Conservation (phyloP, 2,888 invertebrate genomes). For the Orgyia antiqua region DNA sequence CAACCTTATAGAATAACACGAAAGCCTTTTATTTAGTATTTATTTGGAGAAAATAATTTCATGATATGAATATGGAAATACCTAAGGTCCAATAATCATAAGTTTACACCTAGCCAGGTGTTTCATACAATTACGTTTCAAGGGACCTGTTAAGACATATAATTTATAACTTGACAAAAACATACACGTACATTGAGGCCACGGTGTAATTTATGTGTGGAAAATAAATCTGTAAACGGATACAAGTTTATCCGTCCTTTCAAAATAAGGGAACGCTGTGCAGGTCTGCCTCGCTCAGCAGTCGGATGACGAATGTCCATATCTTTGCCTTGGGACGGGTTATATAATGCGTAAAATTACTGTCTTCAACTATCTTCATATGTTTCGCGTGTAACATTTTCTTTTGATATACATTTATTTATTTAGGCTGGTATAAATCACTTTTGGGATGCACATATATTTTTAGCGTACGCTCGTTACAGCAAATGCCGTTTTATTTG, state of each 20-base stretch:
- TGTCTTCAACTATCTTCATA: constrained; percentile 60
- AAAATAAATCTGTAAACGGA: constrained; percentile 62
- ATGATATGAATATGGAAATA: too few relatives aligned
- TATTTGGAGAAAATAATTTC: too few relatives aligned
- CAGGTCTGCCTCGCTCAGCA: constrained; percentile 44
- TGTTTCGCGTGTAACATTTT: constrained; percentile 38
- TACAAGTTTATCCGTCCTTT: constrained; percentile 60
- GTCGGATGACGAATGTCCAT: constrained; percentile 64
- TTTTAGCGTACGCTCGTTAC: constrained; percentile 13
- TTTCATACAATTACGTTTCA: neutral
- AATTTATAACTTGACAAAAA: constrained; percentile 30
- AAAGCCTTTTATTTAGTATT: too few relatives aligned
- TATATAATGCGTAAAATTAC: constrained; percentile 74
- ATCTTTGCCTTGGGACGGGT: constrained; percentile 56
- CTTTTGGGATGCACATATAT: constrained; percentile 23
- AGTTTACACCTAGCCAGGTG: too few relatives aligned
- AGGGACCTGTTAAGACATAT: constrained; percentile 15
- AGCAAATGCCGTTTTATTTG: constrained; percentile 18
- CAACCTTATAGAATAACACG: too few relatives aligned
- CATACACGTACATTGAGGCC: constrained; percentile 33
- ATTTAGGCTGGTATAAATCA: constrained; percentile 31
- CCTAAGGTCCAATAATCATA: too few relatives aligned
- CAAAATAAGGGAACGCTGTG: constrained; percentile 51
- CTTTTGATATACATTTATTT: constrained; percentile 34
- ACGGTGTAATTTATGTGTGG: constrained; percentile 46